Conservation (phyloP, 2,797 vertebrate genomes). For the Cygnus olor region DNA sequence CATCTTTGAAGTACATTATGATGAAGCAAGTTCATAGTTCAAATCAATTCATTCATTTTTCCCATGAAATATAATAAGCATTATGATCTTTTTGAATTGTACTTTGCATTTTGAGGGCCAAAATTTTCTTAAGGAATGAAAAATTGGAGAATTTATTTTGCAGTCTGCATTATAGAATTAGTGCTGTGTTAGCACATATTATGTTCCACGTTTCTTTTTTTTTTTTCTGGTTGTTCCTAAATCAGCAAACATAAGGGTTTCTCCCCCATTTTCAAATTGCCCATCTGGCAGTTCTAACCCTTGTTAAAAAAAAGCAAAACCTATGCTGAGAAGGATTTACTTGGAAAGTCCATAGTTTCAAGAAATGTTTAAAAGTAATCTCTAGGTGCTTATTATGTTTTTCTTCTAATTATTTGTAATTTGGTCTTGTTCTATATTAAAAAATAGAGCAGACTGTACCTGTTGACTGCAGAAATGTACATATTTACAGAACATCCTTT, state of each 20-base stretch:
- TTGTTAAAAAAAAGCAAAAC: background rate
- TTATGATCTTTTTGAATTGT: background rate
- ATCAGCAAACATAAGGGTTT: background rate
- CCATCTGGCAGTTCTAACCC: background rate
- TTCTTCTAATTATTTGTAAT: background rate
- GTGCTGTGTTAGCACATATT: background rate
- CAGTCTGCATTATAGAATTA: background rate
- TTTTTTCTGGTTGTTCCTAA: background rate
- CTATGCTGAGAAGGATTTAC: background rate
- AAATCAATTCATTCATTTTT: background rate
- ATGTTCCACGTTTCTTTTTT: constrained; percentile 21
- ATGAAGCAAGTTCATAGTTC: background rate
- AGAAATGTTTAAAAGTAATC: background rate
- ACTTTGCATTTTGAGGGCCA: constrained; percentile 18
- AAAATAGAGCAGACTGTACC: background rate
- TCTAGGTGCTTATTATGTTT: background rate
- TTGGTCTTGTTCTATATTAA: background rate
- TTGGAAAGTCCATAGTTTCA: background rate
- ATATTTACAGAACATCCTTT: background rate
- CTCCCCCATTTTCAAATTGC: background rate
- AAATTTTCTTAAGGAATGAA: constrained; percentile 21
- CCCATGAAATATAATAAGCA: background rate
- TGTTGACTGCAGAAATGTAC: background rate
- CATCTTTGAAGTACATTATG: background rate
- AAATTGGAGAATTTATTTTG: background rate